A percentile compares a stretch with the other conserved stretches of the same genome.
These are phyloP conservation scores for Coregonus clupeaformis DNA, from an alignment of 2,113 vertebrate genomes.

Conservation along the genomic window DNA sequence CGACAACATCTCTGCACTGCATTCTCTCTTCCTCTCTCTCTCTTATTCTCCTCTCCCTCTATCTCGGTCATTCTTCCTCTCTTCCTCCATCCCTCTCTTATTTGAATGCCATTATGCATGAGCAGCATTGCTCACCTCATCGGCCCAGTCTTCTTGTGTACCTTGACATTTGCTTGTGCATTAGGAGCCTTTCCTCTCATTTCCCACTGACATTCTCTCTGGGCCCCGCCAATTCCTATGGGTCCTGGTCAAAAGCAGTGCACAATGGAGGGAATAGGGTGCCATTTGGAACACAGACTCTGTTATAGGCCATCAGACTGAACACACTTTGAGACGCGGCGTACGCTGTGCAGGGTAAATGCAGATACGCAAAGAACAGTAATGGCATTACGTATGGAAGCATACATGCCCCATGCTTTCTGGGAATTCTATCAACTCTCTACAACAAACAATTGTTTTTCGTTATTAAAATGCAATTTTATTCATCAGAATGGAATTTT, in stretches of 20 bases:
- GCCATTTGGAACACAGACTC: not conserved
- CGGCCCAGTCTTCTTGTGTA: constrained; percentile 17
- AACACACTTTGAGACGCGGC: constrained; percentile 39
- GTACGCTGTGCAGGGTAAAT: constrained; percentile 18
- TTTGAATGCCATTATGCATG: constrained; percentile 42
- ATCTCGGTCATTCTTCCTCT: not conserved
- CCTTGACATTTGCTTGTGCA: constrained; percentile 61
- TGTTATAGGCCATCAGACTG: constrained; percentile 40
- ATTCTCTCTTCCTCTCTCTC: not conserved
- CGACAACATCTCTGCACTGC: not conserved
- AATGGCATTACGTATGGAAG: constrained; percentile 44
- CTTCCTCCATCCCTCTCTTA: not conserved
- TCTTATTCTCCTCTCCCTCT: not conserved
- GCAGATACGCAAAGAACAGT: constrained; percentile 47
- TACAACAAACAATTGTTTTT: constrained; percentile 58
- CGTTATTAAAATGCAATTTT: constrained; percentile 61
- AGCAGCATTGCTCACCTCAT: constrained; percentile 23
- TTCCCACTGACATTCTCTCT: constrained; percentile 45
- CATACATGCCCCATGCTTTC: constrained; percentile 27
- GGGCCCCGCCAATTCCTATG: not conserved
- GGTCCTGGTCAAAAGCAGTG: not conserved
- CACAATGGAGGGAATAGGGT: too few species aligned
- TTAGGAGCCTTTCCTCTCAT: constrained; percentile 40
- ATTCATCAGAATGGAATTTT: constrained; percentile 49
- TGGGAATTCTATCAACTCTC: constrained; percentile 57